These are phyloP conservation scores for Drosophila novamexicana DNA, from an alignment of 1,140 invertebrate genomes.

Conservation along the genomic window DNA sequence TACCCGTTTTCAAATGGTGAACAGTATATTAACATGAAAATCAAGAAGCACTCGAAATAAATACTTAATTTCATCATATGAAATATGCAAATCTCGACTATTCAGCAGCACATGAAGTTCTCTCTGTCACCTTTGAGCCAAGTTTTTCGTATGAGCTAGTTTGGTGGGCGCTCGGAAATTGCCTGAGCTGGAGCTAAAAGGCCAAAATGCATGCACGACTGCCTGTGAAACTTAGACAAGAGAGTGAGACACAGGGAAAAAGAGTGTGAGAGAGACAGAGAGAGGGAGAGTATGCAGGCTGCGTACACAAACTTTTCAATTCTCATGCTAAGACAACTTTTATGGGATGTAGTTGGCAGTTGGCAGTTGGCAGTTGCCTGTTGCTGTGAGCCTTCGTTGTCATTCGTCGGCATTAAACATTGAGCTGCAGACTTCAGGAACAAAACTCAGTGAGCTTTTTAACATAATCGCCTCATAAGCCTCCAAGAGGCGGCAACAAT, in stretches of 20 bases:
- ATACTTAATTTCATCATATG: slow-evolving; percentile 24
- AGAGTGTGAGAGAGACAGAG: neutral
- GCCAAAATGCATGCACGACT: slow-evolving; percentile 32
- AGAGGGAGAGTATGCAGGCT: neutral
- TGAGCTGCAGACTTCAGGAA: neutral
- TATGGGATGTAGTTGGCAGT: neutral
- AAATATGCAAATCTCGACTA: slow-evolving; percentile 17
- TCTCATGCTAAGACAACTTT: neutral
- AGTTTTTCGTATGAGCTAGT: neutral
- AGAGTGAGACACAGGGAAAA: neutral
- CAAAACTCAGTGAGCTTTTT: slow-evolving; percentile 23
- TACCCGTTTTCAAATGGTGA: neutral
- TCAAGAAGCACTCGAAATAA: slow-evolving; percentile 11
- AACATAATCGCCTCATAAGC: slow-evolving; percentile 37
- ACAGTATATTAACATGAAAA: neutral
- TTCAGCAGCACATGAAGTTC: neutral
- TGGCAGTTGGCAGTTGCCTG: neutral
- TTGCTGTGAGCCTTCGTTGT: slow-evolving; percentile 13
- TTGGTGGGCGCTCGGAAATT: neutral
- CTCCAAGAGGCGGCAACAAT: slow-evolving; percentile 32
- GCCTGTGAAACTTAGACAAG: neutral
- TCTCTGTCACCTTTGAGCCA: slow-evolving; percentile 2
- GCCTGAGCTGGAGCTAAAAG: slow-evolving; percentile 4
- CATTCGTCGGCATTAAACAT: slow-evolving; percentile 1
- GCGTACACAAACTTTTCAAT: slow-evolving; percentile 7